Evolutionary conservation across 2,888 invertebrate genomes (phyloP), one percentile per base, ranked within the genome.

Genomic region (Rhamphomyia laevipes): DNA sequence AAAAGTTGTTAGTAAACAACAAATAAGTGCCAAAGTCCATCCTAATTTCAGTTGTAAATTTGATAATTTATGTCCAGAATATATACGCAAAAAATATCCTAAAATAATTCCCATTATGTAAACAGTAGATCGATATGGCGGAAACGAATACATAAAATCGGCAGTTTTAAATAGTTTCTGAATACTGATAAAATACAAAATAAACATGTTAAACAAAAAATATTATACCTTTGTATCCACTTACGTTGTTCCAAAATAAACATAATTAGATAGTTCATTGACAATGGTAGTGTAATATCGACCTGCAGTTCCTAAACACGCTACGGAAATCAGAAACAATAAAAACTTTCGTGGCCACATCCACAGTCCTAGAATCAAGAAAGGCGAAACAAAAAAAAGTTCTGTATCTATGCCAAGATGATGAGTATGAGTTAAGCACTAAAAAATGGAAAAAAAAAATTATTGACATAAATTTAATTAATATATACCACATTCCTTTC

Each of bases 351-450:
- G 73, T 3, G 79, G 81, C 74, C 75, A 79, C 56, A 76, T 79
- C 75, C 80, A 81, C 16, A 83, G 59, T 2, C 57, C 56, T 7
- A 70, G 66, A 4, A 81, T 74, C 59, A 82, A 66, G 9, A 81
- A 57, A 0, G 82, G 82, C 2, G 82, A 79, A 16, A 77, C 58
- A 1, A 76, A 70, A 60, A 82, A 83, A 18, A 83, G 63, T 64
- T 83, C 81, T 1, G 81, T 82, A 58, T 83, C 83, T 53, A 83
- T 83, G 33, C 82, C 82, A 45, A 82, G 60, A 59, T 83, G 83
- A 63, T 83, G 83, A 0, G 83, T 83, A 56, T 83, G 82, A 1
- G 82, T 82, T 18, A 83, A 66, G 59, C 82, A 83, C 80, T 81
- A 48, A 45, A 55, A 48, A 45, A 23, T 11, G n/a, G n/a, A n/a